These are phyloP conservation scores for Pempheris klunzingeri DNA, from an alignment of 2,797 vertebrate species.

Conservation along the genomic window DNA sequence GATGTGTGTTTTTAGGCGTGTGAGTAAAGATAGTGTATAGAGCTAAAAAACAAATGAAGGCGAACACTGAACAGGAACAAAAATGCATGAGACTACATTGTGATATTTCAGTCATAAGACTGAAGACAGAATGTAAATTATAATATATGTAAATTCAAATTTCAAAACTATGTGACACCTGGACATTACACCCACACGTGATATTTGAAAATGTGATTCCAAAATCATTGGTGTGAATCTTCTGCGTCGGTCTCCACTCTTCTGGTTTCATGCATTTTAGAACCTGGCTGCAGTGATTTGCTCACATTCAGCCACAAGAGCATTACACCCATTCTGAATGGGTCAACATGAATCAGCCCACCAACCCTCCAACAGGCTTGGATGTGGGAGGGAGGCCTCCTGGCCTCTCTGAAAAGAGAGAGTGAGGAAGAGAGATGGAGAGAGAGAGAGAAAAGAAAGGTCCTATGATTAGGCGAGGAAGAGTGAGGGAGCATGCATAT, in stretches of 20 bases:
- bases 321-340: not conserved
- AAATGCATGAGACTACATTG: not conserved
- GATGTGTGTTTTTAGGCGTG: no score
- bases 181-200: not conserved
- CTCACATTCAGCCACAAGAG: not conserved
- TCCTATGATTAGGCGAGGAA: not conserved
- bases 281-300: not conserved
- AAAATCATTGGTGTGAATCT: not conserved
- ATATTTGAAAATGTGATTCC: not conserved
- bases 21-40: no score
- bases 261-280: not conserved
- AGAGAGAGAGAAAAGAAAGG: not conserved
- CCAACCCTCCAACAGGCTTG: not conserved
- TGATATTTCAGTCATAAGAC: not conserved
- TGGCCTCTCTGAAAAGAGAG: no score
- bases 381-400: not conserved
- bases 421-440: not conserved
- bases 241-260: not conserved
- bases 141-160: no score
- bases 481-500: not conserved
- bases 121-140: not conserved
- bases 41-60: not conserved
- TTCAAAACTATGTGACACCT: not conserved
- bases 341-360: not conserved
- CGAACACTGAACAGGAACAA: not conserved